Evolutionary conservation across 1,140 invertebrate genomes (phyloP).

Genomic region (Aphaenogaster floridana): DNA sequence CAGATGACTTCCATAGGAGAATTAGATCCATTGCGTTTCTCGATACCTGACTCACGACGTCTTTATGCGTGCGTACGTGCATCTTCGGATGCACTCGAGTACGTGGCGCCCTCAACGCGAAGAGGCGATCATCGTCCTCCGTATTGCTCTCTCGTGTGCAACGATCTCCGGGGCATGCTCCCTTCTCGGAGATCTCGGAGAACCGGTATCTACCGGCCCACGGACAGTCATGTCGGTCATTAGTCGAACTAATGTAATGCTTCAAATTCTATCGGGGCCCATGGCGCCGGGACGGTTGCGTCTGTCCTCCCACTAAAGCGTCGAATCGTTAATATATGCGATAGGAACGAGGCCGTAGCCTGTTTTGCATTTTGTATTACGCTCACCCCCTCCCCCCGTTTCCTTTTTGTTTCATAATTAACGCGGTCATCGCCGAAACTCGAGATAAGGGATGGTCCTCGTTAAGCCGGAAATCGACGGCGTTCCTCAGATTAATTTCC

Average conservation of each 20-base stretch:
- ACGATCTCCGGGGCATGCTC: slow-evolving; percentile 67
- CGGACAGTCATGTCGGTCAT: slow-evolving; percentile 83
- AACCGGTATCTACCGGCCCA: slow-evolving; percentile 82
- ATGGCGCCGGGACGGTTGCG: slow-evolving; percentile 59
- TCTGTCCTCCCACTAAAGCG: slow-evolving; percentile 70
- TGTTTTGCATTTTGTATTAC: slow-evolving; percentile 56
- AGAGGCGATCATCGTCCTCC: slow-evolving; percentile 54
- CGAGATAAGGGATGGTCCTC: slow-evolving; percentile 55
- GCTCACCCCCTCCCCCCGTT: background rate
- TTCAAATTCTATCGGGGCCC: slow-evolving; percentile 79
- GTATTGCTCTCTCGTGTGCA: slow-evolving; percentile 59
- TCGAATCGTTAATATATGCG: slow-evolving; percentile 70
- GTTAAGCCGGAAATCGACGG: slow-evolving; percentile 46
- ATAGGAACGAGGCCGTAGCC: slow-evolving; percentile 54
- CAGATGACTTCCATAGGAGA: background rate
- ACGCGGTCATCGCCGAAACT: slow-evolving; percentile 31
- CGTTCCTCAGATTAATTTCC: slow-evolving; percentile 45
- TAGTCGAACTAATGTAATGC: slow-evolving; percentile 82
- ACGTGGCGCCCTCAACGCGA: slow-evolving; percentile 73
- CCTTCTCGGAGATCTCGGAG: slow-evolving; percentile 64
- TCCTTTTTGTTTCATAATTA: slow-evolving; percentile 40
- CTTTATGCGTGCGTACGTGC: slow-evolving; percentile 10
- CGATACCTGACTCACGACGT: background rate
- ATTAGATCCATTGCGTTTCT: background rate
- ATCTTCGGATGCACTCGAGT: slow-evolving; percentile 38